Evolutionary conservation across 30 jellyfish, hydroid and myxozoan genomes (phyloP).

Genomic region (Hydractinia echinata): DNA sequence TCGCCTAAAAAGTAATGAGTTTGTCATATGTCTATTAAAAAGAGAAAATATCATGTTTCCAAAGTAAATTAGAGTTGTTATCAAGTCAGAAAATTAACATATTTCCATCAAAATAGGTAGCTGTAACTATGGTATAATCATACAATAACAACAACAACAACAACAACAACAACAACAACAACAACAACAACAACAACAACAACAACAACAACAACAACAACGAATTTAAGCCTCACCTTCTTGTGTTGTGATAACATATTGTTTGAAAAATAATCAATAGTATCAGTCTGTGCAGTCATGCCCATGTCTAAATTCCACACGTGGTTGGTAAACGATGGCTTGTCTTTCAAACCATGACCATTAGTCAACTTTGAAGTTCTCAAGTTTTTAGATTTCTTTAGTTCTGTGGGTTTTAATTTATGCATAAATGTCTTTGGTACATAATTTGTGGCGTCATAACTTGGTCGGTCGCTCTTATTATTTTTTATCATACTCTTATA

Average conservation of each 20-base stretch:
- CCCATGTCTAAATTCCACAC: conserved; percentile 11
- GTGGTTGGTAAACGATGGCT: conserved; percentile 9
- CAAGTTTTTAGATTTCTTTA: background rate
- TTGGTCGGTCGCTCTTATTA: background rate
- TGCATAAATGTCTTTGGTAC: conserved; percentile 8
- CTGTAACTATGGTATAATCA: too few relatives aligned
- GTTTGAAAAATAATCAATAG: conserved; percentile 5
- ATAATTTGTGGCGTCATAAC: conserved; percentile 11
- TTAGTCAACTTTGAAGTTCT: background rate
- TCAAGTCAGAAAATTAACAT: too few relatives aligned
- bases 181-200: too few relatives aligned
- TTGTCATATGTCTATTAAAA: background rate
- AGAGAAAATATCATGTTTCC: too few relatives aligned
- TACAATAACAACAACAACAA: too few relatives aligned
- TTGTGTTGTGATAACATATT: background rate
- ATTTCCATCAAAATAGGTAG: too few relatives aligned
- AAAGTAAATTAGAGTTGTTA: too few relatives aligned
- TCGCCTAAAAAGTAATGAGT: background rate
- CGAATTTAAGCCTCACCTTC: too few relatives aligned
- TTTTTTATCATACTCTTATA: background rate
- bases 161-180: too few relatives aligned
- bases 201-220: too few relatives aligned
- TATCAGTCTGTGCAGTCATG: background rate
- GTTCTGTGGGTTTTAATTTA: background rate
- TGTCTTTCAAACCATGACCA: background rate